Evolutionary conservation across 2,113 vertebrate genomes (phyloP), one percentile per base, ranked within the genome.

Genomic region (Globicephala melas): DNA sequence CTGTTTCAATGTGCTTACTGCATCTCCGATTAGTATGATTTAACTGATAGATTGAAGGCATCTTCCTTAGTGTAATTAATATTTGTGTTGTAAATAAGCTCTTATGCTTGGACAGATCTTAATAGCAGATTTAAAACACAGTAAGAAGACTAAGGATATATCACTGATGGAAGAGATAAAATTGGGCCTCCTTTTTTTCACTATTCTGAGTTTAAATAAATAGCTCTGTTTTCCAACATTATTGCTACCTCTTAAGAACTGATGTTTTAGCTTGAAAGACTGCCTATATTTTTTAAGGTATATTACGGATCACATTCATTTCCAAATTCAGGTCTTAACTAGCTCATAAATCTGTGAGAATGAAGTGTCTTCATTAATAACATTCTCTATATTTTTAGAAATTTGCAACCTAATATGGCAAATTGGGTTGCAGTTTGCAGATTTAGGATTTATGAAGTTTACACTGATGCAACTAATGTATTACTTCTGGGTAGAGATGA

Each of bases 11-110:
- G 8, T 84, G 80, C 74, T 90, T 81, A 70, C 70, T 81, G 71
- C 76, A 53, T 83, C 68, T 97, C 76, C 0, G 14, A 94, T 96
- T 91, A 94, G 38, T 95, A 91, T 68, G 87, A 96, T 94, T 97
- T 98, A 87, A 97, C 97, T 98, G 97, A 97, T 98, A 97, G 98
- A 98, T 97, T 96, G 88, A 97, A 98, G 95, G 89, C 95, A 81
- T 97, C 95, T 97, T 98, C 91, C 93, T 98, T 92, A 88, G 96
- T 97, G 44, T 94, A 98, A 94, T 96, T 98, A 98, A 98, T 98
- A 98, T 98, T 97, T 98, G 67, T 89, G 63, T 89, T 98, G 94
- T 98, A 97, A 98, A 98, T 98, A 98, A 97, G 73, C 97, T 96
- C 93, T 95, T 65, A 94, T 93, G 95, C 96, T 98, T 98, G 95